phyloP scores from a whole-genome alignment of 2,888 invertebrate species.

The Pachymerium ferrugineum region DNA sequence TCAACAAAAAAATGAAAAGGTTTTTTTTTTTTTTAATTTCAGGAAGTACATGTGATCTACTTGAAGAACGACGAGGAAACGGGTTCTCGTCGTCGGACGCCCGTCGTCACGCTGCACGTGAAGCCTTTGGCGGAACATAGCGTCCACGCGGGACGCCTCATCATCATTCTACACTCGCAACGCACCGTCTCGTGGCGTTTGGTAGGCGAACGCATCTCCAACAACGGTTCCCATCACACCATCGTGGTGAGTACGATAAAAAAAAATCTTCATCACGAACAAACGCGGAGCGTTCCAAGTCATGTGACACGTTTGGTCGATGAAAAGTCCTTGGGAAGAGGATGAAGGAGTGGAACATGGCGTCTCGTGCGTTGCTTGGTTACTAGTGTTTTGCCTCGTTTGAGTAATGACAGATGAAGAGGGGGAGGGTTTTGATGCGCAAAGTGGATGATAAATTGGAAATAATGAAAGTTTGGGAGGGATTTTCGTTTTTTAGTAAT shows the following conservation, averaged over 20 bases:
- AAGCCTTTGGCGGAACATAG: conserved; percentile 32
- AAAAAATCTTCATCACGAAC: not conserved
- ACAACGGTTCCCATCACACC: conserved; percentile 34
- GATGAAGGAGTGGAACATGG: conserved; percentile 16
- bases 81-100: conserved; percentile 29
- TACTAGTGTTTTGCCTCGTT: not conserved
- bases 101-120: conserved; percentile 35
- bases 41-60: conserved; percentile 36
- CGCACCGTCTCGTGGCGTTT: conserved; percentile 35
- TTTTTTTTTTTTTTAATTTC: not conserved
- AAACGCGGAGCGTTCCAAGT: conserved; percentile 11
- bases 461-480: too few species aligned
- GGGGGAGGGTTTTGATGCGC: not conserved
- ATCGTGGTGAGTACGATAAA: conserved; percentile 34
- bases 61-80: conserved; percentile 32
- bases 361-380: not conserved
- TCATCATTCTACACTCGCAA: conserved; percentile 36
- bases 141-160: conserved; percentile 33
- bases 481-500: too few species aligned
- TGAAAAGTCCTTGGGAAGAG: not conserved
- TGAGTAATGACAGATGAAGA: conserved; percentile 11
- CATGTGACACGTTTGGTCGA: conserved; percentile 10
- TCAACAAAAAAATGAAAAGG: too few species aligned
- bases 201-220: conserved; percentile 34
- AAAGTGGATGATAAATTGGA: not conserved